Percentiles rank a stretch among this genome's conserved stretches.
phyloP scores from a whole-genome alignment of 92 coral and sea anemone species.

The Palythoa grandis region DNA sequence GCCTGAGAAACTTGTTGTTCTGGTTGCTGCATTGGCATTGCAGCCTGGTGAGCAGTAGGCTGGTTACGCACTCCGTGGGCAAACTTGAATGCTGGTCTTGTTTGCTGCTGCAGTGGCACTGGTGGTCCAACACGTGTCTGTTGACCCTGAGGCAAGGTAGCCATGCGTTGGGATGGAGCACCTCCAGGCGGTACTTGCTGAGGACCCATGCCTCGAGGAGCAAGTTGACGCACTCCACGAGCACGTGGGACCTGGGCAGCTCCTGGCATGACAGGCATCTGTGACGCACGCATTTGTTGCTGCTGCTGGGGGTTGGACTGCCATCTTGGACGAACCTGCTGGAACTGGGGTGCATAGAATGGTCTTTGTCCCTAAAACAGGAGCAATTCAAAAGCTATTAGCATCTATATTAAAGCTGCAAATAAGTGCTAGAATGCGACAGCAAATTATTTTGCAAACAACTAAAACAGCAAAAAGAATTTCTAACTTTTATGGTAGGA shows the following conservation, averaged over 20 bases:
- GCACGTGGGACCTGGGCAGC: conserved; percentile 82
- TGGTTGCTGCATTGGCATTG: conserved; percentile 61
- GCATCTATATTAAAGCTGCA: neutral
- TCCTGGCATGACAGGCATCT: conserved; percentile 69
- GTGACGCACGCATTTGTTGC: conserved; percentile 80
- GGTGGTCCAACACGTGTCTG: conserved; percentile 45
- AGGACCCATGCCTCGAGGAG: conserved; percentile 69
- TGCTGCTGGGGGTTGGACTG: conserved; percentile 78
- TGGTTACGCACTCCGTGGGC: conserved; percentile 83
- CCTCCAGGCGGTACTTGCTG: conserved; percentile 58
- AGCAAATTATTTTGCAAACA: too few species aligned
- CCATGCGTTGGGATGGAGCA: conserved; percentile 63
- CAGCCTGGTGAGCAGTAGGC: conserved; percentile 70
- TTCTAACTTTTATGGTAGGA: too few species aligned
- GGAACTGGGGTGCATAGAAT: conserved; percentile 81
- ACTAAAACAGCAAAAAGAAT: too few species aligned
- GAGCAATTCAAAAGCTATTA: neutral
- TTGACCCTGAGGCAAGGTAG: conserved; percentile 52
- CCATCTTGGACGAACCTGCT: conserved; percentile 74
- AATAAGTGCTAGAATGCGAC: neutral
- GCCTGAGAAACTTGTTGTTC: conserved; percentile 63
- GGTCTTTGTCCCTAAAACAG: conserved; percentile 80
- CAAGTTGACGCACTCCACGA: conserved; percentile 79
- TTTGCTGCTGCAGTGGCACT: conserved; percentile 46
- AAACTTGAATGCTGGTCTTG: conserved; percentile 68